Evolutionary conservation across 2,797 vertebrate species (phyloP), one percentile per base, ranked within the genome.

Genomic region (Siniperca obscura): DNA sequence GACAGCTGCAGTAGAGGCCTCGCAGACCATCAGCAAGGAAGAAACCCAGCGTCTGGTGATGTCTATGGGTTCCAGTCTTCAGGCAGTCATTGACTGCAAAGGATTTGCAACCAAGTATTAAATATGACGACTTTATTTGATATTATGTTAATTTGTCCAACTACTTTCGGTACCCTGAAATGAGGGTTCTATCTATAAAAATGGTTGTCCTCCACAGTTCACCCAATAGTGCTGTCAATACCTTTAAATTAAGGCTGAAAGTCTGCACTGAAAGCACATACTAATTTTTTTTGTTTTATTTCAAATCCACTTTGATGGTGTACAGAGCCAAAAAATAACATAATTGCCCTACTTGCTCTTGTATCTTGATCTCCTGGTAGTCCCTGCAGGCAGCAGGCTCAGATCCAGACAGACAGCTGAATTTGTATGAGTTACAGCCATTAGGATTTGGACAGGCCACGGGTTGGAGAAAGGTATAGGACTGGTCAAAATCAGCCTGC

Each of bases 291-390:
- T 11, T 42, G 40, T 42, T 42, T 42, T 11, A 42, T 42, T 42
- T 42, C 40, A 42, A 42, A 42, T 42, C 40, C 40, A 42, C 10
- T 11, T 9, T 11, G 40, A 11, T 11, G 40, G 40, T 42, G 40
- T 42, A 11, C 40, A 42, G 40, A 42, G 40, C 2, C 40, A 42
- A 42, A 27, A 27, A 1, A 11, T 10, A 30, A 30, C 7, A 62
- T 3, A 56, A 48, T 2, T 25, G 17, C 11, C 75, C 82, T 84
- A 99, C 98, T 93, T 99, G 98, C 82, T 99, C 98, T 73, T 99
- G 98, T 81, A 99, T 98, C 94, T 99, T 99, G 80, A 99, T 97
- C 94, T 99, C 98, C 91, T 99, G 98, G 85, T 98, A 98, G 94
- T 99, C 98, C 80, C 94, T 96, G 94, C 98, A 99, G 83, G 90